phyloP scores from a whole-genome alignment of 1,140 invertebrate genomes.

The Helicoverpa armigera region DNA sequence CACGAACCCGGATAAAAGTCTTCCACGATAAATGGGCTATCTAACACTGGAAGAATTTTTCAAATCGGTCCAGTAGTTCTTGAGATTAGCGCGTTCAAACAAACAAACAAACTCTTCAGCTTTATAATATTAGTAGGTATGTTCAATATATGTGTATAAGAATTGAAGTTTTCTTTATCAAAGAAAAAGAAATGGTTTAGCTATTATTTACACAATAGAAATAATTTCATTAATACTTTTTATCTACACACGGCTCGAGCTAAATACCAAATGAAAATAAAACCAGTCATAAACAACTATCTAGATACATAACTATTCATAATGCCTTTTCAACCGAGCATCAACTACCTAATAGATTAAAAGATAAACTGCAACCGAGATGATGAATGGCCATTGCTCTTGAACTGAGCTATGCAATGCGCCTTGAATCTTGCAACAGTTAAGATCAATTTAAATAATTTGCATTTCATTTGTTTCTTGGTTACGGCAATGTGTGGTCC shows the following conservation, averaged over 20 bases:
- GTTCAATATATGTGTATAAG: no score
- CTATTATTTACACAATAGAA: no score
- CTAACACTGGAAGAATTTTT: not conserved
- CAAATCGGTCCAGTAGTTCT: slow-evolving; percentile 8
- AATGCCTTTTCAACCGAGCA: no score
- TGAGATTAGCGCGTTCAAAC: not conserved
- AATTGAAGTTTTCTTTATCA: no score
- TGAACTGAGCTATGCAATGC: slow-evolving; percentile 40
- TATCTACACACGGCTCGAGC: no score
- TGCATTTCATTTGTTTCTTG: slow-evolving; percentile 1
- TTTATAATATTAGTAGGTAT: no score
- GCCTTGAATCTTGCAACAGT: slow-evolving; percentile 41
- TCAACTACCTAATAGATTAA: no score
- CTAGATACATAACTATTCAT: not conserved
- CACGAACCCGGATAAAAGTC: no score
- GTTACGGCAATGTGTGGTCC: not conserved
- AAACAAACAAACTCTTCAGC: no score
- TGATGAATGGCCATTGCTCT: slow-evolving; percentile 51
- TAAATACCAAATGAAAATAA: no score
- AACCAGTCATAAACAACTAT: not conserved
- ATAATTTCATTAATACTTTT: no score
- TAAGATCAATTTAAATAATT: slow-evolving; percentile 26
- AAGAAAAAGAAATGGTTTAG: no score
- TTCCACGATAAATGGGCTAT: not conserved
- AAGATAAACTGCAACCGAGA: slow-evolving; percentile 34